These are phyloP conservation scores for Pterocles gutturalis DNA, from an alignment of 2,113 vertebrate genomes.

Conservation along the genomic window DNA sequence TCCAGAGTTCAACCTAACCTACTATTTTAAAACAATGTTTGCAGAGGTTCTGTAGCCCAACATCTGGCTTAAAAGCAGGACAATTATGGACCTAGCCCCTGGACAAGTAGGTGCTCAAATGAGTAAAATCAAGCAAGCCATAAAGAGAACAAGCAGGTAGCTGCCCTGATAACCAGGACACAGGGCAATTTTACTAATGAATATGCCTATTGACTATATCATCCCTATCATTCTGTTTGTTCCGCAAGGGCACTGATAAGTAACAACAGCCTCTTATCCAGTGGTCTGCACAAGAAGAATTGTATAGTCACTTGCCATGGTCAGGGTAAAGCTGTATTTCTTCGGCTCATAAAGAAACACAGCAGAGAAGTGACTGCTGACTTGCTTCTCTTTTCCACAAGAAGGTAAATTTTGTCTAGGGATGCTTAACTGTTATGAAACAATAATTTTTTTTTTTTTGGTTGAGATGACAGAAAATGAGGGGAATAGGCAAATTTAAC, in stretches of 20 bases:
- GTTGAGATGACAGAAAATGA: background rate
- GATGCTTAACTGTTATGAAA: background rate
- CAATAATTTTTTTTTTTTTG: background rate
- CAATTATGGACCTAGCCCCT: background rate
- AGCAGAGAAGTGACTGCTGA: background rate
- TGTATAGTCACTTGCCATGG: background rate
- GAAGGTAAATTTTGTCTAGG: background rate
- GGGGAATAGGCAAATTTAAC: background rate
- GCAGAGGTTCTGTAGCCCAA: background rate
- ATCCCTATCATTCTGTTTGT: background rate
- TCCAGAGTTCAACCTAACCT: background rate
- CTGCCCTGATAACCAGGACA: background rate
- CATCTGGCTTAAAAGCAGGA: background rate
- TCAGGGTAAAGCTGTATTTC: background rate
- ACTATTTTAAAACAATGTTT: background rate
- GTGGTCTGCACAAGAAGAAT: background rate
- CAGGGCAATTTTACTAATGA: background rate
- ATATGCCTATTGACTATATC: background rate
- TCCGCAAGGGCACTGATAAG: background rate
- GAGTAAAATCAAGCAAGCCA: background rate
- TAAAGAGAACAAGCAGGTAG: background rate
- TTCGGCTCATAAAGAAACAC: background rate
- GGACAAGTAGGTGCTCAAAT: background rate
- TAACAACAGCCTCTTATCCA: background rate
- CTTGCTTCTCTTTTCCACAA: background rate